Evolutionary conservation across 53 echinoderm and acorn worm genomes (phyloP), one percentile per base, ranked within the genome.

Genomic region (Echinarachnius parma): DNA sequence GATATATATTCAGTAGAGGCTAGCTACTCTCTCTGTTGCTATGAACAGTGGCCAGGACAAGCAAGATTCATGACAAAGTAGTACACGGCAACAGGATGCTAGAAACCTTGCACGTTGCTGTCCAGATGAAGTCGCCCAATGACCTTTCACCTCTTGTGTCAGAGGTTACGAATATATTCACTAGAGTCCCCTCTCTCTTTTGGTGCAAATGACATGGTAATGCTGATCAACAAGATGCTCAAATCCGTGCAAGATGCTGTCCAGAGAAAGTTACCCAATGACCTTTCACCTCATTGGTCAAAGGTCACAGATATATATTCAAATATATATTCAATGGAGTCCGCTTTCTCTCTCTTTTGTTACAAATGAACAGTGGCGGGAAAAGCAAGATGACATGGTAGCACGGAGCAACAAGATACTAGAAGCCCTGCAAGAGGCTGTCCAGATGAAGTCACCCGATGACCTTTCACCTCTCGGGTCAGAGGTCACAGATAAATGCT

Each of bases 281-380:
- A 57, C 11, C 77, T 72, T 26, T 33, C 78, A 21, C 60, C 82
- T 19, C 34, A 66, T 15, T 82, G 83, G 14, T 54, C 39, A 33
- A 75, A 88, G n/a, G 68, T 81, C 27, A 59, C n/a, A n/a, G n/a
- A n/a, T n/a, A n/a, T n/a, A n/a, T n/a, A n/a, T n/a, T n/a, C n/a
- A n/a, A n/a, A n/a, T n/a, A n/a, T n/a, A n/a, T n/a, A n/a, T n/a
- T n/a, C n/a, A n/a, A n/a, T n/a, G n/a, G n/a, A n/a, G n/a, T n/a
- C n/a, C n/a, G n/a, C n/a, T n/a, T n/a, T n/a, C n/a, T n/a, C n/a
- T n/a, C n/a, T n/a, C n/a, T n/a, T n/a, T n/a, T n/a, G n/a, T n/a
- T n/a, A n/a, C n/a, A n/a, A n/a, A n/a, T n/a, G n/a, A 48, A 4
- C 59, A 96, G 91, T 98, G 98, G 98, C 28, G 39, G 13, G 77